Evolutionary conservation across 1,140 invertebrate genomes (phyloP).

Genomic region (Subanguina moxae): DNA sequence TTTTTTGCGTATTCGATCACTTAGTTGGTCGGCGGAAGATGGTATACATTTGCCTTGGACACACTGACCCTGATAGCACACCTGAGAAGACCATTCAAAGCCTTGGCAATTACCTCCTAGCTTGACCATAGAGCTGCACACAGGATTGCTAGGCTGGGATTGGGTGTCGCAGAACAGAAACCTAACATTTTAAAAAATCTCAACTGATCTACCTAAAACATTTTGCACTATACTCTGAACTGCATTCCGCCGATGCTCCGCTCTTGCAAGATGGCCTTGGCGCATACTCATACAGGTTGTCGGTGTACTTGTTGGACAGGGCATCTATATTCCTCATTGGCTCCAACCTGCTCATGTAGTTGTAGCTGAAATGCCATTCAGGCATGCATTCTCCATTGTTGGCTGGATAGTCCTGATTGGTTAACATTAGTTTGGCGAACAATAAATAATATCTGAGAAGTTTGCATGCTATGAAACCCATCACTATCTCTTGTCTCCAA

Average conservation of each 20-base stretch:
- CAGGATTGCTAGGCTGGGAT: conserved; percentile 27
- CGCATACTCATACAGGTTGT: conserved; percentile 55
- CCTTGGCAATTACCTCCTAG: conserved; percentile 47
- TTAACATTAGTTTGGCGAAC: too few species aligned
- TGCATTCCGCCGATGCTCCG: conserved; percentile 36
- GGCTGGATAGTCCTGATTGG: conserved; percentile 39
- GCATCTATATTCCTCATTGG: conserved; percentile 48
- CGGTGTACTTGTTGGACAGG: conserved; percentile 57
- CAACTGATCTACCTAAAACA: neutral
- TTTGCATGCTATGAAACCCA: too few species aligned
- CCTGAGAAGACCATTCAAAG: conserved; percentile 48
- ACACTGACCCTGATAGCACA: conserved; percentile 39
- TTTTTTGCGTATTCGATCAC: too few species aligned
- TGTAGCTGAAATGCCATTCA: conserved; percentile 37
- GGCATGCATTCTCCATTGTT: conserved; percentile 46
- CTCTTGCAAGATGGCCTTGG: conserved; percentile 43
- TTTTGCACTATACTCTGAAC: conserved; percentile 29
- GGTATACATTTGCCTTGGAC: conserved; percentile 23
- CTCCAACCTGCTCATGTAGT: conserved; percentile 39
- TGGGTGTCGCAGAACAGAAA: conserved; percentile 56
- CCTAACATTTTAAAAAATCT: conserved; percentile 26
- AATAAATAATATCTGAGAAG: too few species aligned
- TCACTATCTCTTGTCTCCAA: too few species aligned
- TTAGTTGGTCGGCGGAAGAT: too few species aligned
- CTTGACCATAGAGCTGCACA: conserved; percentile 55